Base-by-base conservation (phyloP, 2,113 vertebrate species). In the Corvus hawaiiensis region DNA sequence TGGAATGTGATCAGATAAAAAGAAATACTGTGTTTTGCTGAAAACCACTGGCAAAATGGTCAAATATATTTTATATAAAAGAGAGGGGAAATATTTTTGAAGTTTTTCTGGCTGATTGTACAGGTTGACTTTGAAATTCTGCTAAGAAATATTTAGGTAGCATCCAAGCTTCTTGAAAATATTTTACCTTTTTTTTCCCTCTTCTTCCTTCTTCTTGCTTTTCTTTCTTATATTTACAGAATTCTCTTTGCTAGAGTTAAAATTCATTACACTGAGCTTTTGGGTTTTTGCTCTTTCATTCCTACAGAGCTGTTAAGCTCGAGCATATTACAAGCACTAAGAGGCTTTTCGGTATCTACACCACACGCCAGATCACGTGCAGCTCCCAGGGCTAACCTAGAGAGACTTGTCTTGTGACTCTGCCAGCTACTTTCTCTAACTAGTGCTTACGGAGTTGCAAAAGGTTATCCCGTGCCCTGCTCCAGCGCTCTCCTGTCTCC, bases 301-400 rank as follows among this genome's bases (percentile, higher is more conserved):
- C 51, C 54, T 35, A 48, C 33, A 62, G 71, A 83, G 54, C 75
- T 80, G 43, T 64, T 76, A 85, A 27, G 21, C 35, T 84, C 2
- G 1, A 84, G 32, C 12, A 15, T 55, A 63, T 74, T 71, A 51
- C 51, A 69, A 35, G 23, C 76, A 37, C n/a, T 74, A 59, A 89
- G 80, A 91, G 52, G 48, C 64, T 89, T 95, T 89, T 63, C 43
- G 46, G 73, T 27, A 55, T n/a, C 81, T 77, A 49, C n/a, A 66
- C 16, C 0, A 3, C 27, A 48, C 0, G 0, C 11, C 56, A 84
- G 55, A 35, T 32, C 4, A 1, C 41, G n/a, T 55, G 75, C 78
- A 82, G 74, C 89, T 90, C 89, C 90, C 66, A 79, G 61, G 27
- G 55, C 75, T 81, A 90, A 71, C 52, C 37, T 27, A 41, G 56